These are phyloP conservation scores for Creontiades dilutus DNA, from an alignment of 2,888 invertebrate species.

Conservation along the genomic window DNA sequence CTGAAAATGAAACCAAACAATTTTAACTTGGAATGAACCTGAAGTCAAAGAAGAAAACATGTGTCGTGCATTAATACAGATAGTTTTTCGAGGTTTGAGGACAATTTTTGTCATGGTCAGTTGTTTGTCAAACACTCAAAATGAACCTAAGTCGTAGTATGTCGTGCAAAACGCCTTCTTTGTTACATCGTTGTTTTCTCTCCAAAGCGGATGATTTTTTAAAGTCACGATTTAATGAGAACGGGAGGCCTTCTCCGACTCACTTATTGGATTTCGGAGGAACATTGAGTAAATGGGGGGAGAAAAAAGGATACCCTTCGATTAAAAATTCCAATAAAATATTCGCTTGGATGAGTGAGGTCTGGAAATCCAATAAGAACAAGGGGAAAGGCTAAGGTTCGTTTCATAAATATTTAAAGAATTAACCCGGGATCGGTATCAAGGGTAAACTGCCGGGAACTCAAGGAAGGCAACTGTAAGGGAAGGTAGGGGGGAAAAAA, in stretches of 20 bases:
- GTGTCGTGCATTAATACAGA: too few relatives aligned
- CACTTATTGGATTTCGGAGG: background rate
- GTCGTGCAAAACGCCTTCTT: too few relatives aligned
- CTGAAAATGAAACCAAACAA: too few relatives aligned
- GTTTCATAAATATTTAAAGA: constrained; percentile 63
- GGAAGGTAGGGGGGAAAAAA: background rate
- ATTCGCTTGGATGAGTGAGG: constrained; percentile 54
- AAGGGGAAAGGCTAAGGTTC: constrained; percentile 46
- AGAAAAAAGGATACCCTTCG: constrained; percentile 50
- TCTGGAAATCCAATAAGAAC: constrained; percentile 65
- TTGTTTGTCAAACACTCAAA: too few relatives aligned
- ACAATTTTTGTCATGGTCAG: too few relatives aligned
- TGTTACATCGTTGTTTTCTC: too few relatives aligned
- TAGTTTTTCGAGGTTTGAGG: too few relatives aligned
- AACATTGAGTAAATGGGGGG: constrained; percentile 15
- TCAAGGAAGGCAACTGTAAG: background rate
- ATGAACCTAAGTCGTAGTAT: too few relatives aligned
- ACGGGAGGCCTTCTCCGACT: background rate
- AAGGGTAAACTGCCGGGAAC: constrained; percentile 12
- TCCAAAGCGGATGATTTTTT: too few relatives aligned
- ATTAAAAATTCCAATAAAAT: constrained; percentile 72
- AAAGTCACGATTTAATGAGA: constrained; percentile 9
- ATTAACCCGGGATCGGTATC: constrained; percentile 45
- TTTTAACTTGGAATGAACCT: too few relatives aligned
- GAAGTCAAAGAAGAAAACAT: too few relatives aligned